phyloP scores from a whole-genome alignment of 2,113 vertebrate genomes.

The Ochotona curzoniae region DNA sequence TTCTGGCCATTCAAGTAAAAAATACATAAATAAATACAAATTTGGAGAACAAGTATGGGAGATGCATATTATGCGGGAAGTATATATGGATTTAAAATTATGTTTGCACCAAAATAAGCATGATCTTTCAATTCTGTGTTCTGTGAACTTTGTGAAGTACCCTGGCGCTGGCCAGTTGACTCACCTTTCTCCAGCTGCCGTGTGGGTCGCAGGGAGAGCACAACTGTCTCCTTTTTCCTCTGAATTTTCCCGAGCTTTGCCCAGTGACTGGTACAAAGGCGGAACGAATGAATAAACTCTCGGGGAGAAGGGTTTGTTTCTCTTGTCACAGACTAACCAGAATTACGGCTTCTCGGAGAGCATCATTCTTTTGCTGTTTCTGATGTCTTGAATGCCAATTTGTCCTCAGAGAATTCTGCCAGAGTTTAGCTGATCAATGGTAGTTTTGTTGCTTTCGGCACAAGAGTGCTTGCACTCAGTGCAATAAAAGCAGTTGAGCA shows the following conservation, averaged over 20 bases:
- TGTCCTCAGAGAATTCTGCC: conserved; percentile 36
- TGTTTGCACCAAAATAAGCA: too few relatives aligned
- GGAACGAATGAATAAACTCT: background rate
- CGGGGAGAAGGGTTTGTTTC: background rate
- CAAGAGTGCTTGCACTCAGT: conserved; percentile 11
- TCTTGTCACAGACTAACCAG: background rate
- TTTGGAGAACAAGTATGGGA: too few relatives aligned
- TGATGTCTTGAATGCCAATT: background rate
- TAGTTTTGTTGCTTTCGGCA: background rate
- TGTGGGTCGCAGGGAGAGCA: background rate
- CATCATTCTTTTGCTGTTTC: background rate
- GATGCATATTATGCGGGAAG: too few relatives aligned
- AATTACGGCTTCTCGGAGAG: background rate
- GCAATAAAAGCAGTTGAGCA: conserved; percentile 48
- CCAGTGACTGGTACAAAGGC: background rate
- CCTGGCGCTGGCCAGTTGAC: background rate
- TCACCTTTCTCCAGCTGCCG: background rate
- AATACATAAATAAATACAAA: too few relatives aligned
- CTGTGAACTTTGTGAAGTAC: too few relatives aligned
- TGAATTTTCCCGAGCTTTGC: background rate
- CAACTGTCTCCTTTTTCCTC: background rate
- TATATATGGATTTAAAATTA: too few relatives aligned
- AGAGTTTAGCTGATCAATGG: conserved; percentile 32
- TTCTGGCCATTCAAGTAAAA: too few relatives aligned
- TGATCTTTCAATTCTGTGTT: too few relatives aligned